A percentile compares a stretch with the other conserved stretches of the same genome.
Evolutionary conservation across 2,888 invertebrate species (phyloP).

Genomic region (Pheosia tremula): DNA sequence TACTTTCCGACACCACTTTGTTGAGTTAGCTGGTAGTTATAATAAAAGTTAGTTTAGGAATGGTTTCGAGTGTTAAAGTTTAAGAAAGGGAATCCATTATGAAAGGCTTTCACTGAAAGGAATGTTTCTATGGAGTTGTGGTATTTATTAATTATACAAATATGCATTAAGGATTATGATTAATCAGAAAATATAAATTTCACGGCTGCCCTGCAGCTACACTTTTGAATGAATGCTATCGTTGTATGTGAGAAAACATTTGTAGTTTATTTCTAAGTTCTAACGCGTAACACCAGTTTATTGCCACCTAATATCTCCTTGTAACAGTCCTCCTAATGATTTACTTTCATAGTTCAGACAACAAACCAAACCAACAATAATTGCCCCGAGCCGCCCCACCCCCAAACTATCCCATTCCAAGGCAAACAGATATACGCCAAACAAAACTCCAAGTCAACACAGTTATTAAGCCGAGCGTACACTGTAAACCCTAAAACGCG

Average conservation of each 20-base stretch:
- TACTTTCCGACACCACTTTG: constrained; percentile 4
- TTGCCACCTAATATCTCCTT: neutral
- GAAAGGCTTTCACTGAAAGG: neutral
- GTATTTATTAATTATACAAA: neutral
- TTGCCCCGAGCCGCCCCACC: constrained; percentile 1
- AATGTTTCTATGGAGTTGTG: neutral
- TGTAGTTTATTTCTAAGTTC: no score
- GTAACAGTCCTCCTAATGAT: neutral
- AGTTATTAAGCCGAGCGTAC: constrained; percentile 9
- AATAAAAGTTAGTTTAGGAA: neutral
- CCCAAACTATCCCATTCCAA: constrained; percentile 25
- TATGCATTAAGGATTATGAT: neutral
- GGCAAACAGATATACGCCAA: constrained; percentile 31
- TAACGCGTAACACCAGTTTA: no score
- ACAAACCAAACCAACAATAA: constrained; percentile 2
- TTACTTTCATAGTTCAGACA: neutral
- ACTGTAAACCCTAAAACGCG: constrained; percentile 8
- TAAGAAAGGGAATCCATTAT: neutral
- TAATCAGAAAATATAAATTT: neutral
- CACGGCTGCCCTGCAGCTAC: no score
- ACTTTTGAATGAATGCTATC: no score
- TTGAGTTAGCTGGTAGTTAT: constrained; percentile 3
- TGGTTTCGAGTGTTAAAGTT: neutral
- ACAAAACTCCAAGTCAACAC: constrained; percentile 33
- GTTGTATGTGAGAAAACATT: no score